Evolutionary conservation across 2,113 vertebrate species (phyloP).

Genomic region (Python bivittatus): DNA sequence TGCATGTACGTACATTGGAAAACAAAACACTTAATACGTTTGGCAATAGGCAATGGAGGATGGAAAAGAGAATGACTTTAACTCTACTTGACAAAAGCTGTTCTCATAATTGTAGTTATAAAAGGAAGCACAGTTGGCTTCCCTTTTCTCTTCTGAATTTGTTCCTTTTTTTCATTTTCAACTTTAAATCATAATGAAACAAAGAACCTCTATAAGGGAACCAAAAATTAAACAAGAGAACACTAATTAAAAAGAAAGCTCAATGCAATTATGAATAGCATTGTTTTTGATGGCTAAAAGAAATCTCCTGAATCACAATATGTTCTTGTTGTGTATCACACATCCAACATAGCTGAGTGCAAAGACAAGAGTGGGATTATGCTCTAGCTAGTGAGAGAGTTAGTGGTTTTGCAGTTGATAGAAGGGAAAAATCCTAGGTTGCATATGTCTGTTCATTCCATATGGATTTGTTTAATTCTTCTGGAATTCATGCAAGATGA

Average conservation of each 20-base stretch:
- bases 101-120: slow-evolving; percentile 13
- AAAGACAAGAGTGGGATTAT: neutral
- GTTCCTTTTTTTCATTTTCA: slow-evolving; percentile 9
- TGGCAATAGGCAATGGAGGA: neutral
- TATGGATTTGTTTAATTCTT: neutral
- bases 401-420: neutral
- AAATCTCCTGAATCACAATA: neutral
- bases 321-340: neutral
- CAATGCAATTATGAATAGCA: neutral
- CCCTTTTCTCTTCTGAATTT: slow-evolving; percentile 3
- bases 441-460: neutral
- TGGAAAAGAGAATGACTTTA: neutral
- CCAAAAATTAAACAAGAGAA: neutral
- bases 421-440: neutral
- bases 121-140: neutral
- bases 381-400: no score
- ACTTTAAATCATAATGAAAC: neutral
- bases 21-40: neutral
- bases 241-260: neutral
- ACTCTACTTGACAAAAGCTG: neutral
- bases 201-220: neutral
- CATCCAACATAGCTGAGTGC: neutral
- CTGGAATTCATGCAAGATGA: neutral
- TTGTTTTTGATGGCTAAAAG: neutral
- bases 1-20: neutral